These are phyloP conservation scores for Sarcophaga caerulescens DNA, from an alignment of 2,888 invertebrate species.

Conservation along the genomic window DNA sequence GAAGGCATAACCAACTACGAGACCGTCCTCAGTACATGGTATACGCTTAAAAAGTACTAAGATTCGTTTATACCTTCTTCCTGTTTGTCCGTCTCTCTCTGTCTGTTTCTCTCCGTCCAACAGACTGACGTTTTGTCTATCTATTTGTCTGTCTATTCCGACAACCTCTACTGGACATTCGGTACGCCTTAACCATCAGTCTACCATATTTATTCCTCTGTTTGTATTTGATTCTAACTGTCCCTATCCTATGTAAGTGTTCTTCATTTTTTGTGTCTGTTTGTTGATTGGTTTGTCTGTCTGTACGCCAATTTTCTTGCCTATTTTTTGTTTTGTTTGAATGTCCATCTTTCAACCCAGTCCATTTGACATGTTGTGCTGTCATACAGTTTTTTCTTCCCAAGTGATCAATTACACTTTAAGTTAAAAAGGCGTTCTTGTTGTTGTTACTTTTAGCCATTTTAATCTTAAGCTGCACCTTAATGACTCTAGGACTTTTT, in stretches of 20 bases:
- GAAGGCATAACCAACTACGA: conserved; percentile 32
- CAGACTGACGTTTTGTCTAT: conserved; percentile 13
- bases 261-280: conserved; percentile 4
- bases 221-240: conserved; percentile 61
- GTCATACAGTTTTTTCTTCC: conserved; percentile 65
- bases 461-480: conserved; percentile 63
- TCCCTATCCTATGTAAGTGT: conserved; percentile 39
- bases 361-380: conserved; percentile 67
- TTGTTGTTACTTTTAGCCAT: conserved; percentile 46
- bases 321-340: conserved; percentile 60
- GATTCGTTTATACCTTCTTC: background rate
- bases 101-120: background rate
- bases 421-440: conserved; percentile 65
- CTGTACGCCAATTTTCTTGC: conserved; percentile 48
- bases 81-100: conserved; percentile 53
- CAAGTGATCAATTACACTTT: conserved; percentile 69
- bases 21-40: conserved; percentile 21
- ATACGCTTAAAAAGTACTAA: conserved; percentile 26
- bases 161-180: conserved; percentile 30
- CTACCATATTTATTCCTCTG: background rate
- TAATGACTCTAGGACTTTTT: conserved; percentile 64
- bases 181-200: conserved; percentile 51
- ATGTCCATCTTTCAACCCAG: conserved; percentile 68
- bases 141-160: conserved; percentile 13
- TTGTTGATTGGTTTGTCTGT: conserved; percentile 16